Base-by-base conservation (phyloP, 2,797 vertebrate species). In the Notolepis coatsorum region DNA sequence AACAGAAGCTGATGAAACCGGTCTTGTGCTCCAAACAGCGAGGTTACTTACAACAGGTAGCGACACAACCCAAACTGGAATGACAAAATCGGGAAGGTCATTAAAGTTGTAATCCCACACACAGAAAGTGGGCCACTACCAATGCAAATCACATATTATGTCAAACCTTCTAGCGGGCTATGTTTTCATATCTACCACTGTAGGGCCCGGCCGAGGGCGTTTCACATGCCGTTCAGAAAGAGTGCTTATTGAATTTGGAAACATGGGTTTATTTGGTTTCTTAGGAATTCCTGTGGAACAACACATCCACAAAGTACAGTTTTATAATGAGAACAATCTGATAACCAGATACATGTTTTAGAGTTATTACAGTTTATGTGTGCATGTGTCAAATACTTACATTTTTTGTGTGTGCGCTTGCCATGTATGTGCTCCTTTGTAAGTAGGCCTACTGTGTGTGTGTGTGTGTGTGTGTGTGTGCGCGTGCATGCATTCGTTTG, bases 31-130 rank as follows among this genome's bases (percentile, higher is more conserved):
- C 21, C 53, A 13, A 68, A 45, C 62, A 60, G 47, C 56, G 70
- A 73, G 61, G n/a, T n/a, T n/a, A n/a, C n/a, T n/a, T 71, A 68
- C 73, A 86, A 87, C 87, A 88, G 84, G 81, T 85, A 78, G 70
- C 42, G 79, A 74, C 76, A 81, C 58, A 79, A 60, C 68, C 42
- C 43, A 5, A 35, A 79, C 65, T 69, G 70, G 45, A 78, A 71
- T 59, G 17, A 54, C 42, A 57, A 37, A 37, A n/a, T 10, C 58
- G 13, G 27, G 17, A 28, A 60, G 15, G 64, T 6, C 15, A 5
- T 37, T 38, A 51, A 66, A 51, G 39, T 58, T 53, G 45, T 23
- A 53, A 7, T 64, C 21, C 10, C 48, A 64, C n/a, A 28, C 13
- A n/a, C 46, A 15, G 15, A 68, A 73, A 76, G 47, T 55, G 48